These are phyloP conservation scores for Dreissena rostriformis DNA, from an alignment of 1,140 invertebrate genomes.

Conservation along the genomic window DNA sequence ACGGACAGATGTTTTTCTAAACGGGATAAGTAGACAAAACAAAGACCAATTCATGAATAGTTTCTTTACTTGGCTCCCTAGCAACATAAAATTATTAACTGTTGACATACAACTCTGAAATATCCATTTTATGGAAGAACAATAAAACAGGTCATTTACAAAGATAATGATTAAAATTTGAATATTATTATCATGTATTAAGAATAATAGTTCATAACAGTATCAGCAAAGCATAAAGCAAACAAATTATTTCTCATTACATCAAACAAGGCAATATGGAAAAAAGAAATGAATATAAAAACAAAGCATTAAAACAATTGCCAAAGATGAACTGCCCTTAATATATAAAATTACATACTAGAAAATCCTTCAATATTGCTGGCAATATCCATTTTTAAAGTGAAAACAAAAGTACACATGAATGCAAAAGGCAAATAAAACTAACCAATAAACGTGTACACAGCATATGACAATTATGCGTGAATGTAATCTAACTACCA, in stretches of 20 bases:
- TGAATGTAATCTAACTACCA: no score
- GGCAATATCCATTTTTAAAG: no score
- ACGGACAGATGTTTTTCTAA: background rate
- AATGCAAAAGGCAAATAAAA: no score
- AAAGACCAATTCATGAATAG: conserved; percentile 1
- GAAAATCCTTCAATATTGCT: no score
- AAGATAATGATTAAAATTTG: background rate
- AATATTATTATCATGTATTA: no score
- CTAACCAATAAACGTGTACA: no score
- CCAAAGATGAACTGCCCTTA: background rate
- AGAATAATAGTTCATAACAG: background rate
- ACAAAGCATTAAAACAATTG: background rate
- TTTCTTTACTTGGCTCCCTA: conserved; percentile 5
- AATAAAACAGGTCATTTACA: background rate
- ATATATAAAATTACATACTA: no score
- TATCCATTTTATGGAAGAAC: conserved; percentile 8
- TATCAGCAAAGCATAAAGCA: background rate
- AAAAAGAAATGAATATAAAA: background rate
- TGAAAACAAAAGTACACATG: no score
- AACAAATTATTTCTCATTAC: background rate
- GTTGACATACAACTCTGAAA: conserved; percentile 1
- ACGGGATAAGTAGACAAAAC: background rate
- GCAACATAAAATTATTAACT: conserved; percentile 13
- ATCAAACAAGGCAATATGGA: background rate
- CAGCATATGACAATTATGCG: no score